These are phyloP conservation scores for Ips typographus DNA, from an alignment of 1,140 invertebrate genomes.

Conservation along the genomic window DNA sequence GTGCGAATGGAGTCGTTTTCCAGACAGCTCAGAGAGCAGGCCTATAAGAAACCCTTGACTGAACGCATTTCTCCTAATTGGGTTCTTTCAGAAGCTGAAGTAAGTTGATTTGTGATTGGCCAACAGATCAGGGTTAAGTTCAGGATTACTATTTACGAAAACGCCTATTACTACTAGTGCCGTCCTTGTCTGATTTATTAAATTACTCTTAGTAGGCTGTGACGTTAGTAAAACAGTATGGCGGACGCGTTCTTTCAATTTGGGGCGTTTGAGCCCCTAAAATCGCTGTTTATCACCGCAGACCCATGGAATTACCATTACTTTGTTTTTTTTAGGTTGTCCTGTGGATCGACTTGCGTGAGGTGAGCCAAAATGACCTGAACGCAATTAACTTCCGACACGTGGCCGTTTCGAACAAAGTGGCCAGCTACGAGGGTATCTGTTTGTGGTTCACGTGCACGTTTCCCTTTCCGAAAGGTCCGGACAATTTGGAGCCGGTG, in stretches of 20 bases:
- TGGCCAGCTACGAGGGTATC: constrained; percentile 69
- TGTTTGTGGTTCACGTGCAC: constrained; percentile 67
- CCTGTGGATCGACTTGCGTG: constrained; percentile 61
- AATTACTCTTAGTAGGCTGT: background rate
- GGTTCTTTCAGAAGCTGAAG: constrained; percentile 57
- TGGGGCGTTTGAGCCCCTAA: too few relatives aligned
- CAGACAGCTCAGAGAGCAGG: constrained; percentile 54
- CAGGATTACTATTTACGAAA: background rate
- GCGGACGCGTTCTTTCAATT: background rate
- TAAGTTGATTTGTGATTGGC: background rate
- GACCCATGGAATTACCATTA: too few relatives aligned
- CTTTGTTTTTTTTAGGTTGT: constrained; percentile 46
- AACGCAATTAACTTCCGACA: constrained; percentile 52
- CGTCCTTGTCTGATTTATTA: too few relatives aligned
- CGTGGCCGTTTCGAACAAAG: constrained; percentile 55
- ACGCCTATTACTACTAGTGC: too few relatives aligned
- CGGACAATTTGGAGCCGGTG: constrained; percentile 51
- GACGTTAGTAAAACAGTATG: background rate
- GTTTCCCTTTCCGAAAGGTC: constrained; percentile 49
- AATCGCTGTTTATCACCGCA: background rate
- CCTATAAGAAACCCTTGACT: constrained; percentile 55
- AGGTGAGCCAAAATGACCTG: constrained; percentile 57
- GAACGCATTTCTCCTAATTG: constrained; percentile 54
- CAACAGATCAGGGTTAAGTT: too few relatives aligned
- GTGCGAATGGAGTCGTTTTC: constrained; percentile 59